Evolutionary conservation across 2,113 vertebrate genomes (phyloP).

Genomic region (Glaucomys volans): DNA sequence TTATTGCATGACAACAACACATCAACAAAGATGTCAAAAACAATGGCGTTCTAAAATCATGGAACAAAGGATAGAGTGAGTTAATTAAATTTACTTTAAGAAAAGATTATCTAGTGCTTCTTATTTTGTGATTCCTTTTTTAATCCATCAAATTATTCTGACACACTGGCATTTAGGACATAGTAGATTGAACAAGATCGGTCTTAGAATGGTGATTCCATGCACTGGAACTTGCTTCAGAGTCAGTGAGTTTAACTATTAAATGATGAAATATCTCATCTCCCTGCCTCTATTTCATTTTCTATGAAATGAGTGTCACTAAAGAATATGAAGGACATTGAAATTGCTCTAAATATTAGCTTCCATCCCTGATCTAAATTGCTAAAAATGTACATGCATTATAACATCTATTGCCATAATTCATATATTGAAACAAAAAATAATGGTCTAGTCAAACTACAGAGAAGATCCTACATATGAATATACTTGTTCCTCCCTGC

Average conservation of each 20-base stretch:
- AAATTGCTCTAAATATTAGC: background rate
- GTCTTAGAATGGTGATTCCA: background rate
- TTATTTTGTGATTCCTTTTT: background rate
- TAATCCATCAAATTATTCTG: background rate
- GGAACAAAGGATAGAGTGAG: background rate
- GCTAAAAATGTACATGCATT: background rate
- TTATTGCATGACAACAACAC: background rate
- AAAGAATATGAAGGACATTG: background rate
- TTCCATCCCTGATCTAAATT: background rate
- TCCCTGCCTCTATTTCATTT: background rate
- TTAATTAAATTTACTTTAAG: slow-evolving; percentile 14
- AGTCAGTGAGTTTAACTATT: background rate
- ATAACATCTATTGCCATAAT: background rate
- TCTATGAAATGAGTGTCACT: background rate
- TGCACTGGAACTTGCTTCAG: background rate
- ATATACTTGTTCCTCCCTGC: background rate
- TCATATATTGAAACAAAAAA: background rate
- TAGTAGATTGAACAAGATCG: background rate
- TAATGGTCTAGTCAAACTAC: background rate
- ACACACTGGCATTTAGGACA: background rate
- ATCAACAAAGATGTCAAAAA: background rate
- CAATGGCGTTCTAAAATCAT: background rate
- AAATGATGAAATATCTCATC: background rate
- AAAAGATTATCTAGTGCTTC: background rate
- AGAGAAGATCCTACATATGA: background rate